Evolutionary conservation across 2,888 invertebrate genomes (phyloP).

Genomic region (Pegoplata infirma): DNA sequence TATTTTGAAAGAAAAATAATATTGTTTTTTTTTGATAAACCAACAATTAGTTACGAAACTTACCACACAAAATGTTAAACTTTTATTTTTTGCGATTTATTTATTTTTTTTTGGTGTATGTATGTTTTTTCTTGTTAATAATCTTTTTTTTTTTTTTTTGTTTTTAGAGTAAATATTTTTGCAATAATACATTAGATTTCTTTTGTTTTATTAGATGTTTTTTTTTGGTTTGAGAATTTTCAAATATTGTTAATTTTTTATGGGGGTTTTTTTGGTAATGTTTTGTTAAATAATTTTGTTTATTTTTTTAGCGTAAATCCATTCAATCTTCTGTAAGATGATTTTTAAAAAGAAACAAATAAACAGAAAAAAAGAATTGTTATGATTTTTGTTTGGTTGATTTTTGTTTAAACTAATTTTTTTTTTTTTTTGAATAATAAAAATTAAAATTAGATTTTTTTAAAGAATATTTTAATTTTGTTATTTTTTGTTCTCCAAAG

Average conservation of each 20-base stretch:
- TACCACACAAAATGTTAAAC: constrained; percentile 78
- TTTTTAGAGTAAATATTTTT: constrained; percentile 63
- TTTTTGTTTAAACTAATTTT: constrained; percentile 30
- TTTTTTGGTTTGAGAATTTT: constrained; percentile 46
- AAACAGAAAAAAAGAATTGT: constrained; percentile 64
- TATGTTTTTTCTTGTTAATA: constrained; percentile 68
- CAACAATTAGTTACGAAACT: constrained; percentile 74
- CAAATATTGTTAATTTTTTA: constrained; percentile 62
- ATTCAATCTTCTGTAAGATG: constrained; percentile 79
- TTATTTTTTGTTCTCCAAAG: constrained; percentile 8
- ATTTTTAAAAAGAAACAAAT: constrained; percentile 75
- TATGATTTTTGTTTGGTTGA: constrained; percentile 56
- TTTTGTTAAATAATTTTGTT: constrained; percentile 53
- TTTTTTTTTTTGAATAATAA: too few species aligned
- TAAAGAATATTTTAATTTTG: background rate
- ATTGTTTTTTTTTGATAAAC: constrained; percentile 67
- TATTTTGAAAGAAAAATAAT: constrained; percentile 50
- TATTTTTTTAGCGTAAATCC: constrained; percentile 74
- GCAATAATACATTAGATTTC: constrained; percentile 65
- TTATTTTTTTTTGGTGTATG: constrained; percentile 66
- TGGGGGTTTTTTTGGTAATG: constrained; percentile 64
- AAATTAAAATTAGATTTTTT: constrained; percentile 7
- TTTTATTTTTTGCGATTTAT: constrained; percentile 68
- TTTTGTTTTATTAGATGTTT: constrained; percentile 64
- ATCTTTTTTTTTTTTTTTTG: constrained; percentile 61